Evolutionary conservation across 2,888 invertebrate genomes (phyloP).

Genomic region (Limnephilus marmoratus): DNA sequence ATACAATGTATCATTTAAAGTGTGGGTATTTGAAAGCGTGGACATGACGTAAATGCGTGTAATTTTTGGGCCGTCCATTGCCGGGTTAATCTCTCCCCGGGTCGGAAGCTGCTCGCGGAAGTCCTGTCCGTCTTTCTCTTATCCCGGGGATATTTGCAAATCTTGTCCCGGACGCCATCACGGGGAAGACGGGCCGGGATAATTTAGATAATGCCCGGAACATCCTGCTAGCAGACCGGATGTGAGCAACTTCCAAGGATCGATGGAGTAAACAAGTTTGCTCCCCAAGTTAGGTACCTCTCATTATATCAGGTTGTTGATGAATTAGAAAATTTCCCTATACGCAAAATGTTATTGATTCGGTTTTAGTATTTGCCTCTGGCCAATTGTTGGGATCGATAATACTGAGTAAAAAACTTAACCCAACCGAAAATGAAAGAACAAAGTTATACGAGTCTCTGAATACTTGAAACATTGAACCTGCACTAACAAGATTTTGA

Average conservation of each 20-base stretch:
- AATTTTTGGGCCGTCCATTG: neutral
- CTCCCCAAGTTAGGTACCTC: neutral
- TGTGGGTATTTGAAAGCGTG: neutral
- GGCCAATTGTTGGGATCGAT: neutral
- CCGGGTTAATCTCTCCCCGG: neutral
- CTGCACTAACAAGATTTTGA: too few species aligned
- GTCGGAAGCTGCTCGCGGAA: slow-evolving; percentile 25
- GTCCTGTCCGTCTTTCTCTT: neutral
- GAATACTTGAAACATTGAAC: too few species aligned
- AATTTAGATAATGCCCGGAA: slow-evolving; percentile 38
- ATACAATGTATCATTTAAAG: neutral
- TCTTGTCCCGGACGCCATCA: neutral
- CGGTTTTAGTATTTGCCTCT: too few species aligned
- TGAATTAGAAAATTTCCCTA: neutral
- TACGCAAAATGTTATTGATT: neutral
- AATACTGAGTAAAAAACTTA: neutral
- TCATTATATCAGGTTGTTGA: neutral
- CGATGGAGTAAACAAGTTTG: slow-evolving; percentile 21
- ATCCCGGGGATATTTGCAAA: slow-evolving; percentile 11
- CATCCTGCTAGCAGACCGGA: slow-evolving; percentile 7
- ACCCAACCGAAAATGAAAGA: neutral
- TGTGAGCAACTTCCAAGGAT: neutral
- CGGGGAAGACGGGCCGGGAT: neutral
- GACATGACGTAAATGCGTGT: neutral
- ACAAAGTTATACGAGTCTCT: neutral